Conservation (phyloP, 2,113 vertebrate genomes). For the Ascaphus truei region DNA sequence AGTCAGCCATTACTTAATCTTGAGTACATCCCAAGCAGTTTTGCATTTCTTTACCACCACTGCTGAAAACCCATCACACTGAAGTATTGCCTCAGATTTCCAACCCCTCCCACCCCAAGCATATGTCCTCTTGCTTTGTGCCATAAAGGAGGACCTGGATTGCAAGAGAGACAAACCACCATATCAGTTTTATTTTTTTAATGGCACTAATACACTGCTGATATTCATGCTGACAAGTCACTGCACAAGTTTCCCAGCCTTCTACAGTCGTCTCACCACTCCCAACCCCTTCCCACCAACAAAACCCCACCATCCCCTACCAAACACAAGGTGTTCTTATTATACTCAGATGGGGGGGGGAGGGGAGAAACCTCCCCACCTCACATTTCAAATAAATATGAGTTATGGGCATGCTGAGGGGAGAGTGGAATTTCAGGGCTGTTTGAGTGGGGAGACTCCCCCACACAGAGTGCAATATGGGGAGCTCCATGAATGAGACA, state of each 20-base stretch:
- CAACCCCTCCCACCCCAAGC: too few species aligned
- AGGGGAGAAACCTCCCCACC: neutral
- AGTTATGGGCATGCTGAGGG: neutral
- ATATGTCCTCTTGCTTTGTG: too few species aligned
- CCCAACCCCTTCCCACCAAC: slow-evolving; percentile 17
- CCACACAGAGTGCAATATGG: neutral
- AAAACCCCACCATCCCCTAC: neutral
- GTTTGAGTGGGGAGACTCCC: neutral
- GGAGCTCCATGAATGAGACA: neutral
- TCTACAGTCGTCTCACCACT: neutral
- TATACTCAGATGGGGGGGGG: neutral
- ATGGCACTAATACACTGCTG: slow-evolving; percentile 60
- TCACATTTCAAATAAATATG: too few species aligned
- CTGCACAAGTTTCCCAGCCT: slow-evolving; percentile 12
- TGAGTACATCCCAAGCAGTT: too few species aligned
- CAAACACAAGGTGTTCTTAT: neutral
- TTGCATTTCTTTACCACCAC: too few species aligned
- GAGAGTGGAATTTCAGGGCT: neutral
- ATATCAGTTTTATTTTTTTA: slow-evolving; percentile 63
- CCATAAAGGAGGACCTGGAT: neutral
- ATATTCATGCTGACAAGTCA: slow-evolving; percentile 50
- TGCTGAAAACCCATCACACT: too few species aligned
- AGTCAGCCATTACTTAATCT: too few species aligned
- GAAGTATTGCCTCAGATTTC: too few species aligned
- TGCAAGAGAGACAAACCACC: slow-evolving; percentile 41